Percentiles rank a stretch among this genome's conserved stretches.
Conservation (phyloP, 2,888 invertebrate species). For the Caprella mutica region DNA sequence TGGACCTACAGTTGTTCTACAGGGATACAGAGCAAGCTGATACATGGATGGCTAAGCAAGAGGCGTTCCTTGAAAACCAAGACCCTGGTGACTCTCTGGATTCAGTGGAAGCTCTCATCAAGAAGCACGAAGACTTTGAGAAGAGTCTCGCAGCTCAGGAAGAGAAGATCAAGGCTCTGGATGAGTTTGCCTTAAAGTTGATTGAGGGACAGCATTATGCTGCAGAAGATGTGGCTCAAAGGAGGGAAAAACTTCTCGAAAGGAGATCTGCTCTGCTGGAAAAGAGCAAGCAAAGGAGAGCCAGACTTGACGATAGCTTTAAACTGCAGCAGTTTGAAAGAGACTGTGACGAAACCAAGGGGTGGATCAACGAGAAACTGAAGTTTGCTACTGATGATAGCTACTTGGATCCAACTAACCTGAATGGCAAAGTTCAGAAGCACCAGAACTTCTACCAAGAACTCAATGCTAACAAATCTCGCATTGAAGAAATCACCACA, state of each 20-base stretch:
- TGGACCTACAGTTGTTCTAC: conserved; percentile 97
- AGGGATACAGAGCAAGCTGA: conserved; percentile 97
- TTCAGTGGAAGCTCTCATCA: conserved; percentile 92
- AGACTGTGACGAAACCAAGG: conserved; percentile 97
- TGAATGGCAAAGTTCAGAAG: conserved; percentile 96
- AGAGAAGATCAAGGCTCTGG: conserved; percentile 95
- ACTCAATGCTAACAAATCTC: conserved; percentile 84
- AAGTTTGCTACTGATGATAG: conserved; percentile 93
- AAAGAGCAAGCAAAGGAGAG: conserved; percentile 74
- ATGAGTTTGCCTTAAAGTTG: conserved; percentile 94
- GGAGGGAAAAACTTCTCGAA: conserved; percentile 75
- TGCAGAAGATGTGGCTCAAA: conserved; percentile 90
- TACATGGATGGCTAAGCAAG: conserved; percentile 99
- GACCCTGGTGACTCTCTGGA: conserved; percentile 97
- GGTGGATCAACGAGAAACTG: conserved; percentile 97
- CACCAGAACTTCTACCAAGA: conserved; percentile 99
- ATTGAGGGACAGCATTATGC: conserved; percentile 98
- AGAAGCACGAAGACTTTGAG: conserved; percentile 99
- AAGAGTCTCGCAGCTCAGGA: conserved; percentile 97
- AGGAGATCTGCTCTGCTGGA: conserved; percentile 78
- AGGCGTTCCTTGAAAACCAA: conserved; percentile 94
- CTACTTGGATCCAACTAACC: conserved; percentile 91
- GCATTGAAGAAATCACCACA: conserved; percentile 86
- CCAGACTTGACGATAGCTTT: conserved; percentile 83
- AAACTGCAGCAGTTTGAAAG: conserved; percentile 95